Evolutionary conservation across 2,113 vertebrate species (phyloP), one percentile per base, ranked within the genome.

Genomic region (Tursiops truncatus): DNA sequence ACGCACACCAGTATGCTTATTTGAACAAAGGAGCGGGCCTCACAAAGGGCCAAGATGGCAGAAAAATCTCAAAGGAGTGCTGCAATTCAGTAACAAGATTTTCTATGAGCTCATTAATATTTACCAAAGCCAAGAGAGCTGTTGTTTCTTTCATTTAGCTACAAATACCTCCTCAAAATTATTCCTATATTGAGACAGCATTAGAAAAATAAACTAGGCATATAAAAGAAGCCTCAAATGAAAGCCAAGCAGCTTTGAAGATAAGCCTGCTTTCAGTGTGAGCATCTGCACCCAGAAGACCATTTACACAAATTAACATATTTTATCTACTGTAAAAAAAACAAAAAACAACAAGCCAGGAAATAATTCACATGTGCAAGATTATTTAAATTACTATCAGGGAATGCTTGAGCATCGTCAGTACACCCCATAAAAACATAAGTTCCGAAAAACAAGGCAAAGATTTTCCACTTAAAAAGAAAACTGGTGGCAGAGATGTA

Each of bases 301-400:
- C 97, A 98, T 99, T 98, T 99, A 99, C 98, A 99, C 98, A 98
- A 98, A 99, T 99, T 99, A 98, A 94, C 98, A 99, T 98, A 99
- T 98, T 98, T 99, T 98, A 98, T 98, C 97, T 98, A 98, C 98
- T 98, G 92, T 98, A 98, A 98, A 97, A 96, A 98, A 98, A 65
- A 82, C 60, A 68, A 70, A 67, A 26, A 25, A 62, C 8, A 58
- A 58, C 56, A 58, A 58, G 21, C 17, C 93, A 98, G 86, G 97
- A 98, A 98, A 96, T 98, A 98, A 98, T 98, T 97, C 97, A 98
- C 97, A 98, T 97, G 97, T 97, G 97, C 94, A 98, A 98, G 82
- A 98, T 93, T 98, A 98, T 98, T 98, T 98, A 97, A 98, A 98
- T 98, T 97, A 98, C 50, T 95, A 98, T 95, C 81, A 98, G 89